Base-by-base conservation (phyloP, 2,113 vertebrate species). In the Ictalurus furcatus region DNA sequence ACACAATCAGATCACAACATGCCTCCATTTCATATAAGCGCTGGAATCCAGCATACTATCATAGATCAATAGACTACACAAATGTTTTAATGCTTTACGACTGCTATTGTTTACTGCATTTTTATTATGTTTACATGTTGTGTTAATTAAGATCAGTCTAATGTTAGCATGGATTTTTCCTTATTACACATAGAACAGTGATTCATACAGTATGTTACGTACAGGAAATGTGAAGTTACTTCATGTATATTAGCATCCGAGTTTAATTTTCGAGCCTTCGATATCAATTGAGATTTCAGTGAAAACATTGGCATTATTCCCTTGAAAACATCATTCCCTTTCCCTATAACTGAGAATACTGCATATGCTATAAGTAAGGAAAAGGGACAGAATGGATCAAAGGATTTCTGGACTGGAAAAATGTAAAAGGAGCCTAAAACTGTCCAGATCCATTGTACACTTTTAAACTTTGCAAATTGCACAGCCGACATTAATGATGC, bases 91-190 rank as follows among this genome's bases (percentile, higher is more conserved):
- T 88, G 69, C 21, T 44, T 12, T 28, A 25, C 21, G 4, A 52
- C 40, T 52, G 74, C 48, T 56, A 84, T 69, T 56, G 54, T 58
- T 78, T 40, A 78, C 34, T 34, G 28, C 59, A 40, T 88, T 56
- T 73, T 16, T 56, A 25, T 56, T 82, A 54, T 73, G 56, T 74
- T 82, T 85, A 82, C 28, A 81, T 79, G 37, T 23, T 90, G 73
- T 85, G 17, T 88, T 86, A 37, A 90, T 84, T 88, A 86, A 79
- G 28, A 84, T 79, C 54, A 81, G 48, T 28, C 34, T 44, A 56
- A 67, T 86, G 37, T 86, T 56, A 79, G 69, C 84, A 88, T 67
- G 44, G 56, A n/a, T 79, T 16, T 14, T 86, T 76, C 54, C 73
- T 86, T 79, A 67, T 79, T 54, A 71, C 37, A 82, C 84, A 88